Percentiles rank a stretch among this genome's conserved stretches.
Conservation (phyloP, 2,888 invertebrate species). For the Lasioglossum zephyrum region DNA sequence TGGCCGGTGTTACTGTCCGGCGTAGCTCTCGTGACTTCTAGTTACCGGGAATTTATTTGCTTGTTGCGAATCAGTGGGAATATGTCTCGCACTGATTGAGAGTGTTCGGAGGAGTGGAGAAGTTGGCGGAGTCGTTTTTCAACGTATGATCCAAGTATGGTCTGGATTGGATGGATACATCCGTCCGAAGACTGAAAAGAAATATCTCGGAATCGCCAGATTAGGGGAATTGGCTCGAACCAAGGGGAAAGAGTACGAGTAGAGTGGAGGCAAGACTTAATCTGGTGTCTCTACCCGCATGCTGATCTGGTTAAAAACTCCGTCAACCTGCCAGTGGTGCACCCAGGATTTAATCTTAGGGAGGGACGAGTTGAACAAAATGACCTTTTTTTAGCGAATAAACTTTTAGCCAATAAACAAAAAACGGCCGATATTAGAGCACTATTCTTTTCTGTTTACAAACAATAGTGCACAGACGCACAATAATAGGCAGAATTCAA, state of each 20-base stretch:
- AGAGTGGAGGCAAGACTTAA: too few species aligned
- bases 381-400: too few species aligned
- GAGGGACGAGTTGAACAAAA: too few species aligned
- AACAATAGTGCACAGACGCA: too few species aligned
- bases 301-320: neutral
- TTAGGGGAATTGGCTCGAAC: too few species aligned
- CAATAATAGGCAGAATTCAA: too few species aligned
- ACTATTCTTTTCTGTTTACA: too few species aligned
- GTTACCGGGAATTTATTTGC: neutral
- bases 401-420: too few species aligned
- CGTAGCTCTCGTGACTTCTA: neutral
- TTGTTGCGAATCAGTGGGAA: neutral
- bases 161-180: too few species aligned
- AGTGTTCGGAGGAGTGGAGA: neutral
- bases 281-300: neutral
- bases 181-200: neutral
- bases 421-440: too few species aligned
- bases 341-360: too few species aligned
- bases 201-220: neutral
- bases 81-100: neutral
- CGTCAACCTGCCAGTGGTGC: neutral
- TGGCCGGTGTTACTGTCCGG: neutral
- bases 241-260: too few species aligned
- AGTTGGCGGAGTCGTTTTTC: neutral
- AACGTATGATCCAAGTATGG: neutral